A percentile compares a stretch with the other conserved stretches of the same genome.
Evolutionary conservation across 1,140 invertebrate species (phyloP).

Genomic region (Anastrepha ludens): DNA sequence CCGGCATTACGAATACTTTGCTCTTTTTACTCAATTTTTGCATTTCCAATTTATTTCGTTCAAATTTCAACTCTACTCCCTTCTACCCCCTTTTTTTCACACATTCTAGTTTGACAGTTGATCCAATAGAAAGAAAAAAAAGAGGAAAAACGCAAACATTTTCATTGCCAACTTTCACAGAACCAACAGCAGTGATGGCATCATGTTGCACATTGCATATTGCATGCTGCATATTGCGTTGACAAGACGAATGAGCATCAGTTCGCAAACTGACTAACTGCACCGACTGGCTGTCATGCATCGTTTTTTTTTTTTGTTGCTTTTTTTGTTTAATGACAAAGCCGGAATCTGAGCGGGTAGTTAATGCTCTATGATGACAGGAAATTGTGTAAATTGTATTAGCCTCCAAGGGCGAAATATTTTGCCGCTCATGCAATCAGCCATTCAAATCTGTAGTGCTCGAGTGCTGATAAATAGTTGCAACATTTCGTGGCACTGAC

Average conservation of each 20-base stretch:
- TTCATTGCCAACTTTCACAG: not conserved
- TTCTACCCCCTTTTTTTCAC: too few species aligned
- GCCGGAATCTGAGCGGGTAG: not conserved
- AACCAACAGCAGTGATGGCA: not conserved
- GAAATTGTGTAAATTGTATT: constrained; percentile 9
- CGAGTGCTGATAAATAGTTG: constrained; percentile 67
- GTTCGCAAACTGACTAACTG: not conserved
- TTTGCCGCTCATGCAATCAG: not conserved
- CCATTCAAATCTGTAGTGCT: not conserved
- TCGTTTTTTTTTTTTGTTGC: not conserved
- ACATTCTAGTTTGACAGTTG: not conserved
- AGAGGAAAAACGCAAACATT: not conserved
- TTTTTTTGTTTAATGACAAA: not conserved
- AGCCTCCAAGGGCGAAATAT: not conserved
- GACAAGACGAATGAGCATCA: constrained; percentile 9
- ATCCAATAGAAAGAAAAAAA: not conserved
- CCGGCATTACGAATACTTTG: too few species aligned
- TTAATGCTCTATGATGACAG: constrained; percentile 16
- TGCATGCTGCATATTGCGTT: constrained; percentile 9
- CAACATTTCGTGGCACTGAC: constrained; percentile 56
- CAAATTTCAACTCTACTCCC: too few species aligned
- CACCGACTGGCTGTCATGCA: not conserved
- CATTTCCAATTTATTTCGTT: too few species aligned
- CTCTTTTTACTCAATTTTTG: too few species aligned
- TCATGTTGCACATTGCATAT: not conserved